Conservation (phyloP, 2,797 vertebrate genomes). For the Microhierax caerulescens region DNA sequence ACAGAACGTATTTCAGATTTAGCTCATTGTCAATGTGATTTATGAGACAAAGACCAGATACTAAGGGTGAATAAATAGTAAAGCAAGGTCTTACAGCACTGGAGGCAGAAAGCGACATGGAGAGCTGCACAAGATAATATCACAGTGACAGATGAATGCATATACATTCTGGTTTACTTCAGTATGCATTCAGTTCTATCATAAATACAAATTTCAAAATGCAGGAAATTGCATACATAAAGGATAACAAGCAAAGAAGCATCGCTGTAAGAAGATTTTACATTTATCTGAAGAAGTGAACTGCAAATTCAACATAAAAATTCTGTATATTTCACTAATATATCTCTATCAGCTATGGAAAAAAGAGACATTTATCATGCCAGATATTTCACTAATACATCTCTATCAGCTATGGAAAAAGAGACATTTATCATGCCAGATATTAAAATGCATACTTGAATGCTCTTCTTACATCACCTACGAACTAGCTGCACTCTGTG, state of each 20-base stretch:
- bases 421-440: not conserved
- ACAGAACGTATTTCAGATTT: not conserved
- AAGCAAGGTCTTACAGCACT: not conserved
- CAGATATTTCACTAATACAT: not conserved
- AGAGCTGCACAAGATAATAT: not conserved
- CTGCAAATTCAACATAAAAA: not conserved
- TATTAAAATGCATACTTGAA: not conserved
- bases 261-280: accelerated
- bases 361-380: not conserved
- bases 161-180: not conserved
- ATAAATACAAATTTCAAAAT: conserved; percentile 12
- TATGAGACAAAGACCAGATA: not conserved
- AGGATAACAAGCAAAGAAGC: conserved; percentile 24
- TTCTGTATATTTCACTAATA: not conserved
- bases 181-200: not conserved
- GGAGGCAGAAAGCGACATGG: not conserved
- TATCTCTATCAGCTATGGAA: not conserved
- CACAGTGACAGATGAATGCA: conserved; percentile 2
- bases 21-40: not conserved
- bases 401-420: not conserved
- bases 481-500: not conserved
- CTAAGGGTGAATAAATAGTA: not conserved
- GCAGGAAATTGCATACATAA: conserved; percentile 9
- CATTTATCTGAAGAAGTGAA: not conserved
- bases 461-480: not conserved